These are phyloP conservation scores for Tenualosa thibaudeaui DNA, from an alignment of 2,797 vertebrate species.

Conservation along the genomic window DNA sequence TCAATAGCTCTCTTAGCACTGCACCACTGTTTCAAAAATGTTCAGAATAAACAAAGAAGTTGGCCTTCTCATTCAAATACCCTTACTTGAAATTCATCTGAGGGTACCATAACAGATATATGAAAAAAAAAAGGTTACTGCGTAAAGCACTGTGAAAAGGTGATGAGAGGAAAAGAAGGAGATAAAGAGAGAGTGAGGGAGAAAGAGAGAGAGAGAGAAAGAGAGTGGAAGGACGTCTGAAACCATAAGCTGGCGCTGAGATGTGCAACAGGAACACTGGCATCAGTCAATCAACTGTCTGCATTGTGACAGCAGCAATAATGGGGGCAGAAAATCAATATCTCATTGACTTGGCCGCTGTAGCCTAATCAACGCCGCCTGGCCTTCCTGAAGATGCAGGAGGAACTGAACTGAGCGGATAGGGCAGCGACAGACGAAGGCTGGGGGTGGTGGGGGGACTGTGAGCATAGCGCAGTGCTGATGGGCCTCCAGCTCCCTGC, in stretches of 20 bases:
- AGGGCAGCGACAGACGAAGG: background rate
- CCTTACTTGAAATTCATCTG: background rate
- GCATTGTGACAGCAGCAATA: conserved; percentile 74
- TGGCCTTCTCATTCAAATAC: background rate
- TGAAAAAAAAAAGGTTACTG: background rate
- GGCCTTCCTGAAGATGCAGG: conserved; percentile 66
- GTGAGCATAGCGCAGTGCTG: conserved; percentile 54
- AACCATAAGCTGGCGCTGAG: conserved; percentile 62
- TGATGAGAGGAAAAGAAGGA: background rate
- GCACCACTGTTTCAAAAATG: background rate
- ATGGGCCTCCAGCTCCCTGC: conserved; percentile 60
- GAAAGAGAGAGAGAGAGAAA: background rate
- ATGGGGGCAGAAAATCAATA: conserved; percentile 75
- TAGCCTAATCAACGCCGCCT: conserved; percentile 69
- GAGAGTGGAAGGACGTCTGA: conserved; percentile 57
- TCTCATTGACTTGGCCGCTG: conserved; percentile 73
- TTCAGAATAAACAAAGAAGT: background rate
- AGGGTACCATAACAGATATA: background rate
- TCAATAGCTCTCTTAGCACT: background rate
- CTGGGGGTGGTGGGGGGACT: background rate
- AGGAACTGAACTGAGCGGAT: conserved; percentile 55
- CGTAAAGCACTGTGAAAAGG: background rate
- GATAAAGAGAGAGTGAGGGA: background rate
- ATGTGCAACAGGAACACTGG: conserved; percentile 55
- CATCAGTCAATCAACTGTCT: conserved; percentile 75